Base-by-base conservation (phyloP, 2,888 invertebrate species). In the Oeneis ivallda region DNA sequence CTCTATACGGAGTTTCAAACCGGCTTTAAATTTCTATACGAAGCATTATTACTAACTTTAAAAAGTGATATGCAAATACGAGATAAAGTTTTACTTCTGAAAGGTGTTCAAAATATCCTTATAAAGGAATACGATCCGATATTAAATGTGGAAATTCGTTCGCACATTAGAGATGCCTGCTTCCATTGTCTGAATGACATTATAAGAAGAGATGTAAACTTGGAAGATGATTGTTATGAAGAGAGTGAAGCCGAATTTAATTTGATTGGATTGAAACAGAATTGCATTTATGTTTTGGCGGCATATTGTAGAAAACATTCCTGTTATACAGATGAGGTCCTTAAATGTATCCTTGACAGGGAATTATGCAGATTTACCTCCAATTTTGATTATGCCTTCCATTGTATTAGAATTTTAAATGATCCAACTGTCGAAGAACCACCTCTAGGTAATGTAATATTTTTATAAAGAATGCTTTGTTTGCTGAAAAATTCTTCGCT, bases 101-200 rank as follows among this genome's bases (percentile, higher is more conserved):
- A 79, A 72, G 67, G 69, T 19, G 57, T 89, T 13, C 80, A 79
- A 72, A 67, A 69, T 0, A 75, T 90, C 15, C 74, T 89, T 50
- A 52, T 75, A 1, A 68, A 70, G 13, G 81, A 89, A 62, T 85
- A 83, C 64, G 75, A 78, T 56, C 13, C 69, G 4, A 57, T 79
- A 5, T 68, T 87, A 2, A 77, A 78, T 26, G 60, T 58, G 8
- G 74, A 77, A 65, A 68, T 87, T 26, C 80, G 91, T 6, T 65
- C 69, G 1, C 74, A 74, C 61, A 76, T 86, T 4, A 78, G 82
- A 47, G 78, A 79, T 43, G 82, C 82, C 17, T 84, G 85, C 52
- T 90, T 91, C 65, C 77, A 83, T 62, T 78, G 76, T 56, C 72
- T 89, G 7, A 84, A 88, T 69, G 79, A 77, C 61, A 80, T 88